Percentiles rank a stretch among this genome's conserved stretches.
Evolutionary conservation across 1,140 invertebrate genomes (phyloP).

Genomic region (Cydia strobilella): DNA sequence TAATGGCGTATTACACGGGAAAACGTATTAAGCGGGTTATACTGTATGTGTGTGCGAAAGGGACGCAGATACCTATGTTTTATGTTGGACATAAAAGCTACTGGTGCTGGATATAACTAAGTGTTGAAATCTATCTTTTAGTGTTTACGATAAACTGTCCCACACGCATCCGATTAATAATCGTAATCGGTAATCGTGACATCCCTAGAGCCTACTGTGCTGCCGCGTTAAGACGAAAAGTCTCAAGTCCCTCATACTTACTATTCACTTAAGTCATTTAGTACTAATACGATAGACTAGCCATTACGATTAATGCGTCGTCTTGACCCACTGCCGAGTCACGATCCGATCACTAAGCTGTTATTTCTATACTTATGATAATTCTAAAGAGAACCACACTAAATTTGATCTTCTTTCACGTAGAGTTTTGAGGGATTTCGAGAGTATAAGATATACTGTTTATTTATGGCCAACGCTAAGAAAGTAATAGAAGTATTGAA

Average conservation of each 20-base stretch:
- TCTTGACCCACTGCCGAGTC: constrained; percentile 60
- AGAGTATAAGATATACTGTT: neutral
- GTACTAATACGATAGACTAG: neutral
- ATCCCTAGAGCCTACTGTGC: constrained; percentile 26
- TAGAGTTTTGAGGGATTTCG: neutral
- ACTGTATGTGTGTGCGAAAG: no score
- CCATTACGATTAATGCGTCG: constrained; percentile 56
- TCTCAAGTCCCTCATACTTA: neutral
- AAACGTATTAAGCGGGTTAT: no score
- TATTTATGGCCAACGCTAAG: neutral
- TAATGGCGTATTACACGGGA: no score
- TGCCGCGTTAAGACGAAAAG: neutral
- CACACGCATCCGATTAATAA: constrained; percentile 21
- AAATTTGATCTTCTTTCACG: neutral
- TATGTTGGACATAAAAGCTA: neutral
- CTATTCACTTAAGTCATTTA: neutral
- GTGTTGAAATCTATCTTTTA: constrained; percentile 4
- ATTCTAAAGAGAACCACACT: neutral
- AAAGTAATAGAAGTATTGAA: neutral
- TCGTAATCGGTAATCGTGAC: constrained; percentile 17
- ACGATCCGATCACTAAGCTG: constrained; percentile 47
- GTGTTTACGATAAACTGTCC: neutral
- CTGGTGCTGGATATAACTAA: neutral
- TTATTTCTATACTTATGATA: constrained; percentile 3
- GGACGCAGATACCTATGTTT: neutral